Evolutionary conservation across 1,140 invertebrate genomes (phyloP).

Genomic region (Calephelis virginiensis): DNA sequence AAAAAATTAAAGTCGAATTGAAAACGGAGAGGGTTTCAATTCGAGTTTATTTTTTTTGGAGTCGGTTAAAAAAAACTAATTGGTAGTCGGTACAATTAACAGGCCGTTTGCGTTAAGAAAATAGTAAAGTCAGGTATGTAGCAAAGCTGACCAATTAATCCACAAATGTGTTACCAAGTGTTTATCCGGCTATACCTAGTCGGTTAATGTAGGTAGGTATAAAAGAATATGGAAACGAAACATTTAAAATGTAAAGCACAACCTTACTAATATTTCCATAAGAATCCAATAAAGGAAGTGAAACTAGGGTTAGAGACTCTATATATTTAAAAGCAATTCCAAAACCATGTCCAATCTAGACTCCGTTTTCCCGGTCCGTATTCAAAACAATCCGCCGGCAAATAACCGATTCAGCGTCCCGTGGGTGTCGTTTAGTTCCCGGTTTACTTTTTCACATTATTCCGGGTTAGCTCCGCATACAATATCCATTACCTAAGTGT

Average conservation of each 20-base stretch:
- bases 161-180: no score
- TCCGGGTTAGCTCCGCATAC: constrained; percentile 28
- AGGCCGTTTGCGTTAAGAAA: no score
- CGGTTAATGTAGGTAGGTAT: no score
- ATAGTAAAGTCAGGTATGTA: no score
- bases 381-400: constrained; percentile 62
- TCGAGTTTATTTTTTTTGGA: no score
- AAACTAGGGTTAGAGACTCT: constrained; percentile 14
- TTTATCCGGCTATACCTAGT: no score
- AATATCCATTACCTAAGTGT: constrained; percentile 68
- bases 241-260: constrained; percentile 16
- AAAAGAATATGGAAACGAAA: background rate
- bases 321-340: constrained; percentile 37
- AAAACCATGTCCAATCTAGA: constrained; percentile 38
- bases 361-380: constrained; percentile 29
- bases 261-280: constrained; percentile 8
- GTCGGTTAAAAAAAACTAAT: no score
- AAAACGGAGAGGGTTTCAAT: no score
- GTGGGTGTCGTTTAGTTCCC: constrained; percentile 50
- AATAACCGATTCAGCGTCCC: constrained; percentile 56
- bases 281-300: constrained; percentile 2
- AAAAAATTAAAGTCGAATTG: no score
- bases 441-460: constrained; percentile 57
- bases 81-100: no score
- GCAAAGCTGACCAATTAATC: no score